Evolutionary conservation across 2,888 invertebrate genomes (phyloP).

Genomic region (Schrankia costaestrigalis): DNA sequence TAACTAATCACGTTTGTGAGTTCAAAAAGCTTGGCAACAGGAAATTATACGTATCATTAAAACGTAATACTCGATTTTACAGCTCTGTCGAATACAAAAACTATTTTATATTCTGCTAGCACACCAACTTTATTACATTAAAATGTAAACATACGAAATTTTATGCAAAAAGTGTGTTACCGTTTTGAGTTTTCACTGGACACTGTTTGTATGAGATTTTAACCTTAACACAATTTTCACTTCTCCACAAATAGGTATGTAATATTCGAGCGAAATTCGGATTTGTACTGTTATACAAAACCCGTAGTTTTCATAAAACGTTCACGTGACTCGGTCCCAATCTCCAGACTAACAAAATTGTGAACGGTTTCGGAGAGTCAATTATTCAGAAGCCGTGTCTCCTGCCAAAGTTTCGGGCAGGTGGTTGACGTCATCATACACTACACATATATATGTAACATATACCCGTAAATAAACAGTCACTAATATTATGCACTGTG

Average conservation of each 20-base stretch:
- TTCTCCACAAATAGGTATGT: slow-evolving; percentile 26
- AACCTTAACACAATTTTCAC: slow-evolving; percentile 28
- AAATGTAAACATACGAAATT: slow-evolving; percentile 26
- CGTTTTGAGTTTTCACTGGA: slow-evolving; percentile 11
- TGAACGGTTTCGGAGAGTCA: slow-evolving; percentile 68
- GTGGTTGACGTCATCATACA: slow-evolving; percentile 70
- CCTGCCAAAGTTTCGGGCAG: slow-evolving; percentile 77
- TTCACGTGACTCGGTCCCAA: slow-evolving; percentile 55
- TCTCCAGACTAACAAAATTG: slow-evolving; percentile 73
- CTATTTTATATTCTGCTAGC: slow-evolving; percentile 23
- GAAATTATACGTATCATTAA: slow-evolving; percentile 33
- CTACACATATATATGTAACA: slow-evolving; percentile 51
- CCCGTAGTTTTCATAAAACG: slow-evolving; percentile 36
- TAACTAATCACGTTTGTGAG: slow-evolving; percentile 20
- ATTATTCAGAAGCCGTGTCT: slow-evolving; percentile 71
- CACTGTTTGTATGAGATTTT: too few relatives aligned
- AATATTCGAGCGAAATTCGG: slow-evolving; percentile 34
- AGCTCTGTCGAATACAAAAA: slow-evolving; percentile 19
- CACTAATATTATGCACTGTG: slow-evolving; percentile 57
- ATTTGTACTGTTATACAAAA: slow-evolving; percentile 27
- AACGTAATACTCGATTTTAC: slow-evolving; percentile 31
- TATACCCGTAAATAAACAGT: slow-evolving; percentile 47
- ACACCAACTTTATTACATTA: slow-evolving; percentile 21
- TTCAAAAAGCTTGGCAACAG: slow-evolving; percentile 23
- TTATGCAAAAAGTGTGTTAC: slow-evolving; percentile 7